Base-by-base conservation (phyloP, 2,113 vertebrate genomes). In the Erinaceus europaeus region DNA sequence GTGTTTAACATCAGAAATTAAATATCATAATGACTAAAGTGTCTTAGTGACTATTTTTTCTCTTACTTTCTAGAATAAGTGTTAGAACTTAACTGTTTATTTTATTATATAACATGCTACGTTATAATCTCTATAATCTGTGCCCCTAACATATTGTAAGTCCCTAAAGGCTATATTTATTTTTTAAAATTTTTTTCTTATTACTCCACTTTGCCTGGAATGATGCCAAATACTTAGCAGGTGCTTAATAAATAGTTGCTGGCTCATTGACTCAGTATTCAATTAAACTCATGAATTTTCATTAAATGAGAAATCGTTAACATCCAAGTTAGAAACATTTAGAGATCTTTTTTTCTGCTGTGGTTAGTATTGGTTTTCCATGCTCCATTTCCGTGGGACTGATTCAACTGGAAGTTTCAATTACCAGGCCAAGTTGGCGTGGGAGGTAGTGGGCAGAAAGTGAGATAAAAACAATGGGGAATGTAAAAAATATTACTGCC, bases 301-400 rank as follows among this genome's bases (percentile, higher is more conserved):
- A 86, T 88, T 94, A 93, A 88, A 76, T 88, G 72, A 90, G 81
- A 64, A 86, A 83, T 74, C n/a, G 73, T 86, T 88, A 84, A 83
- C 80, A 88, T 65, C 36, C 29, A 88, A 80, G 69, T 88, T 71
- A 88, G n/a, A 93, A 92, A 86, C 42, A 61, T 81, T 93, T 55
- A 59, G 17, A 5, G 77, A 65, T 65, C 48, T 53, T 23, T 81
- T 71, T 84, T 50, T 50, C 25, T 78, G 4, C 40, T 64, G 13
- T 74, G 52, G 67, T 80, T 94, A 76, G 46, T 84, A 34, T 86
- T 86, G 73, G 74, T 62, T 82, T 89, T 61, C 40, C 18, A 38
- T 87, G 69, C 25, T 93, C 44, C 53, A 90, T 85, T 90, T 93
- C 13, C n/a, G 21, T 50, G 42, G 52, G 20, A 74, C 50, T 55